Base-by-base conservation (phyloP, 2,888 invertebrate species). In the Aproaerema taeniolella region DNA sequence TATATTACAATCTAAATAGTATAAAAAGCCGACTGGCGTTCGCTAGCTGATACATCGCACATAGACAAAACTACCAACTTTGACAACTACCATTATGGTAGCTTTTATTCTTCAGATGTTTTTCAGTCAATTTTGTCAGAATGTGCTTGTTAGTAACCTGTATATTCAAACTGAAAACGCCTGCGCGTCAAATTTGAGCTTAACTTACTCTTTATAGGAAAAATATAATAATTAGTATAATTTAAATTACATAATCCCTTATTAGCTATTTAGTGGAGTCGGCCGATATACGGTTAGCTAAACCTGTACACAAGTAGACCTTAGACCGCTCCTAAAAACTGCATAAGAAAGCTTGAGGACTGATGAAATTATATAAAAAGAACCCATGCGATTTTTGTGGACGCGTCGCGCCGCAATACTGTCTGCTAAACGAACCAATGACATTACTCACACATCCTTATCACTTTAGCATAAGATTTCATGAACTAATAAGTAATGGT, bases 171-270 rank as follows among this genome's bases (percentile, higher is more conserved):
- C 64, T 67, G 64, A 59, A 58, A 59, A 62, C 61, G 60, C 58
- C 44, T 52, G 52, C 53, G 60, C 57, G 53, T 56, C 58, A 56
- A 49, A 55, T 83, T 83, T 86, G 83, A 86, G 85, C 83, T 86
- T 78, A 82, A 72, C 78, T 82, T 81, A 82, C 78, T 78, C 78
- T 79, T 82, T 64, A 73, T 67, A 79, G 73, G 77, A 79, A 79
- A 78, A 77, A 75, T 69, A 76, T 76, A 74, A 71, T 77, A 75
- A 82, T 81, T 77, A 81, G 71, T 83, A 82, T 82, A 83, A 83
- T 81, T 83, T 85, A 83, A 85, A 82, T 82, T 76, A 79, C 72
- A 80, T 76, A 65, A 70, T 70, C 59, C 77, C 78, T 77, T 76
- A 78, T 61, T 58, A 52, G 68, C 73, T n/a, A n/a, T n/a, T 41